A percentile compares a stretch with the other conserved stretches of the same genome.
These are phyloP conservation scores for Pangasius djambal DNA, from an alignment of 2,797 vertebrate genomes.

Conservation along the genomic window DNA sequence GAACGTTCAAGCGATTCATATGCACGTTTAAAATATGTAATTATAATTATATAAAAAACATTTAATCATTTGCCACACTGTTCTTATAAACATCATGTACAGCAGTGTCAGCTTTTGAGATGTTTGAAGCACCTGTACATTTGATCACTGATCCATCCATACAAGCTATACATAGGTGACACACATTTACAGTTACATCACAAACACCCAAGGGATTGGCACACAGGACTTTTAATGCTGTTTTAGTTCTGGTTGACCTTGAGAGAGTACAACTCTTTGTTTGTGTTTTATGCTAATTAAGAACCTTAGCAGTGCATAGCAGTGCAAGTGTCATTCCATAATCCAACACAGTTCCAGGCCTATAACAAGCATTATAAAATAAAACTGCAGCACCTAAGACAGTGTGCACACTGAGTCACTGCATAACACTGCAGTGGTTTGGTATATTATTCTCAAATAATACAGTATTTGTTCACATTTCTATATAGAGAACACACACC, in stretches of 20 bases:
- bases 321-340: neutral
- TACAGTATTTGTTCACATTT: neutral
- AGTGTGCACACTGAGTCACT: neutral
- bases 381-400: neutral
- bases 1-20: neutral
- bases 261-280: too few relatives aligned
- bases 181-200: neutral
- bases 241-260: neutral
- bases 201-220: neutral
- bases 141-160: neutral
- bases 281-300: neutral
- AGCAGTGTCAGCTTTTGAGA: neutral
- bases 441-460: neutral
- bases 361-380: neutral
- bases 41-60: too few relatives aligned
- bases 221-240: neutral
- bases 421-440: neutral
- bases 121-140: neutral
- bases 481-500: neutral
- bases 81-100: neutral
- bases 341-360: neutral
- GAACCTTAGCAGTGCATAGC: neutral
- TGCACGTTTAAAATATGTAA: neutral
- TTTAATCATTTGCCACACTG: too few relatives aligned
- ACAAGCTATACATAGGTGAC: neutral